Evolutionary conservation across 2,113 vertebrate species (phyloP).

Genomic region (Tachysurus fulvidraco): DNA sequence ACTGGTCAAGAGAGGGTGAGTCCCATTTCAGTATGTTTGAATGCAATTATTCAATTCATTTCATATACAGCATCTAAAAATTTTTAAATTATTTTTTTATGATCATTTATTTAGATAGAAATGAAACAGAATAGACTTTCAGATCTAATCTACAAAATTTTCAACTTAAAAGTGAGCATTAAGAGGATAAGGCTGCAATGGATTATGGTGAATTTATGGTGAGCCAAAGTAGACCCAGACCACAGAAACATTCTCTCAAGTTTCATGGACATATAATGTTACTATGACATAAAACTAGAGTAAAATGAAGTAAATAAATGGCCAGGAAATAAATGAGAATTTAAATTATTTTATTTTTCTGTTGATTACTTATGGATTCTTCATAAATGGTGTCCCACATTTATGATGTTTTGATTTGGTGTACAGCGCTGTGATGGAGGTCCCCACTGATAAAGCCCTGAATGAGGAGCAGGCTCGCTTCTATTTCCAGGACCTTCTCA

Average conservation of each 20-base stretch:
- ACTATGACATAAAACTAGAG: neutral
- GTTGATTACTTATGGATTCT: neutral
- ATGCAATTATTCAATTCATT: neutral
- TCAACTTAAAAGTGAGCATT: neutral
- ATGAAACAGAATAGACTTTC: neutral
- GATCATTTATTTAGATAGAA: neutral
- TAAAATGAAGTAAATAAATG: neutral
- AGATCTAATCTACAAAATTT: neutral
- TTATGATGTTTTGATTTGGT: neutral
- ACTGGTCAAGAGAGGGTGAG: slow-evolving; percentile 96
- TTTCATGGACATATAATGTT: neutral
- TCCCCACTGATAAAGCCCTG: slow-evolving; percentile 89
- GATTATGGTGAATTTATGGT: neutral
- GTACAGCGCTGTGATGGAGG: slow-evolving; percentile 93
- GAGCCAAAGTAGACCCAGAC: neutral
- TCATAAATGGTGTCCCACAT: neutral
- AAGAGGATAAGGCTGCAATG: neutral
- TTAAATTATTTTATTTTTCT: neutral
- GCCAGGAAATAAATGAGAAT: neutral
- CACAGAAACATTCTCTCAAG: neutral
- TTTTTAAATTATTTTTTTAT: neutral
- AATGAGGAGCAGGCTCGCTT: slow-evolving; percentile 93
- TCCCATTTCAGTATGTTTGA: slow-evolving; percentile 35
- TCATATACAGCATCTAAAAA: neutral
- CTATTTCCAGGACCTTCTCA: slow-evolving; percentile 96